Base-by-base conservation (phyloP, 2,888 invertebrate species). In the Magallana nippona region DNA sequence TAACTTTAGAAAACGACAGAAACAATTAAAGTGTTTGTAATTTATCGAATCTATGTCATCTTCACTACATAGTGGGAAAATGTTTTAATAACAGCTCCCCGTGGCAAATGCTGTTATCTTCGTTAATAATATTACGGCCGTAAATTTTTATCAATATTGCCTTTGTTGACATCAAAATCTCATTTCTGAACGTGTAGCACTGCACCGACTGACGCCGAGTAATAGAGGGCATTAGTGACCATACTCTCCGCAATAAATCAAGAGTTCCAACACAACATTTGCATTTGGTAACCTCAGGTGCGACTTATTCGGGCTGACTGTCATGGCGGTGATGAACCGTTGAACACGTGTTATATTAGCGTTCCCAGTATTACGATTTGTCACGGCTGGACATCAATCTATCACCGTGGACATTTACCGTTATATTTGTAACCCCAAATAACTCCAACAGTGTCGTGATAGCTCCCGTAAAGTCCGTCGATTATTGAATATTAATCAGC, bases 361-460 rank as follows among this genome's bases (percentile, higher is more conserved):
- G 71, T 15, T 32, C 27, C 27, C 71, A 15, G 27, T 32, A 71
- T 71, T 71, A 71, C 71, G 71, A 22, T 71, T 71, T 71, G 71
- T 71, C 71, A 71, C 71, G 71, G 32, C 71, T 71, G 71, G 71
- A 71, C 71, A 71, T 71, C 71, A 71, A 71, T 71, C 71, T 71
- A 71, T 71, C 71, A 71, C 71, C 71, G 15, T 27, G 71, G 71
- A 71, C 71, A 27, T 71, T 71, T 71, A 71, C 19, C 27, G 71
- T 71, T 32, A 71, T 71, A 71, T 71, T 71, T 71, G 71, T 71
- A 71, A 71, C 71, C 71, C 71, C 71, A 71, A 71, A 71, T 71
- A 71, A 71, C 71, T 71, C 71, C 71, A 27, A 71, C 71, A 71
- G 71, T 71, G 71, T 71, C 71, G 71, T 32, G 71, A 71, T 71